Evolutionary conservation across 2,888 invertebrate genomes (phyloP).

Genomic region (Oligia strigilis): DNA sequence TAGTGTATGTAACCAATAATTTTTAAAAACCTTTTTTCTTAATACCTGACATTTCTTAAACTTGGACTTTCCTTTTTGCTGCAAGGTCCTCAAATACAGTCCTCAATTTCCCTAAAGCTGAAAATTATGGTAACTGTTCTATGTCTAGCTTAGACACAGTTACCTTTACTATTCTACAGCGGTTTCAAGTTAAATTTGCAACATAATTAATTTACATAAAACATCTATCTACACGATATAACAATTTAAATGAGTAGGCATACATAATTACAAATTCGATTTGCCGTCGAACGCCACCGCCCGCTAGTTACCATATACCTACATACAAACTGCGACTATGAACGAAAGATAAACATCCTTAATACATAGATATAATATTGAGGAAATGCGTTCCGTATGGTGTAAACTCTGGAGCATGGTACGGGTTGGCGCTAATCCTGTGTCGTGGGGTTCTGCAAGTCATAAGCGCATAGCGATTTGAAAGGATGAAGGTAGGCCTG

Average conservation of each 20-base stretch:
- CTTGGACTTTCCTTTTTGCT: no score
- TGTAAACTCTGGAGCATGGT: conserved; percentile 77
- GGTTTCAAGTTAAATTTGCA: background rate
- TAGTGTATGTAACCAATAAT: no score
- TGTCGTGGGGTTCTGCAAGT: conserved; percentile 53
- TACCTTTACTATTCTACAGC: background rate
- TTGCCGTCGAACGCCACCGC: background rate
- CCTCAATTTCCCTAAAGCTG: background rate
- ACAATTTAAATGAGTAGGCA: background rate
- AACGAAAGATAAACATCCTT: conserved; percentile 59
- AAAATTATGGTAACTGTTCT: background rate
- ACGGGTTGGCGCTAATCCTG: conserved; percentile 77
- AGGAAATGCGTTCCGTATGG: conserved; percentile 86
- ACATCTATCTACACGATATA: background rate
- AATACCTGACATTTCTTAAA: no score
- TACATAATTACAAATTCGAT: conserved; percentile 37
- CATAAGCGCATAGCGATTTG: conserved; percentile 62
- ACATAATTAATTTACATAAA: conserved; percentile 7
- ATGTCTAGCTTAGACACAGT: background rate
- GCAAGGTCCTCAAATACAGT: conserved; percentile 1
- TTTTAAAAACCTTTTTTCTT: no score
- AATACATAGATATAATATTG: conserved; percentile 59
- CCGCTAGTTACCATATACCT: conserved; percentile 37
- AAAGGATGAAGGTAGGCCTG: background rate
- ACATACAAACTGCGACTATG: conserved; percentile 15